phyloP scores from a whole-genome alignment of 2,888 invertebrate species.

The Lithodes maja region DNA sequence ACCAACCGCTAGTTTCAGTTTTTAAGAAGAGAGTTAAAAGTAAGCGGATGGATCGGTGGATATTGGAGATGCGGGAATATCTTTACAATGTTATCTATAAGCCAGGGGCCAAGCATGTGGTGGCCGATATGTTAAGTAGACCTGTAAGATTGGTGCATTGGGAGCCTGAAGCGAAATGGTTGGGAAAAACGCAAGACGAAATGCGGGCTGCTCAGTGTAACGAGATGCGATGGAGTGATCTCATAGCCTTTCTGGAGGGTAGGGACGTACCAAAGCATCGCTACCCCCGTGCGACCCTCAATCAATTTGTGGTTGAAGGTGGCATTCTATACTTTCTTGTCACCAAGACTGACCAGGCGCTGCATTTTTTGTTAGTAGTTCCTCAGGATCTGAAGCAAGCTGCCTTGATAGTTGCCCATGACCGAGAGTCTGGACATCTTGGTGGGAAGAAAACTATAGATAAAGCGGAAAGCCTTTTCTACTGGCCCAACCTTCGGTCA shows the following conservation, averaged over 20 bases:
- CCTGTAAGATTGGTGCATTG: not conserved
- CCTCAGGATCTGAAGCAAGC: not conserved
- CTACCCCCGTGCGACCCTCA: not conserved
- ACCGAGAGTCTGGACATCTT: not conserved
- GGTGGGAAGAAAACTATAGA: not conserved
- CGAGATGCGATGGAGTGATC: not conserved
- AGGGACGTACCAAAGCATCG: not conserved
- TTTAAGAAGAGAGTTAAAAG: constrained; percentile 14
- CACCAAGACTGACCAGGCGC: not conserved
- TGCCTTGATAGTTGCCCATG: not conserved
- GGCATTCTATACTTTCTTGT: not conserved
- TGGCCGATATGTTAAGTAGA: not conserved
- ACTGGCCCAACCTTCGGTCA: constrained; percentile 3
- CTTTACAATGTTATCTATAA: not conserved
- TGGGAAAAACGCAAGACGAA: not conserved
- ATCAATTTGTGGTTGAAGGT: not conserved
- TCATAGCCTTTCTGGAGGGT: not conserved
- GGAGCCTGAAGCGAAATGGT: not conserved
- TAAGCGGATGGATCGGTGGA: not conserved
- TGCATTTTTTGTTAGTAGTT: not conserved
- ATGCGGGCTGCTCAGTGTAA: not conserved
- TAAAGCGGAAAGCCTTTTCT: constrained; percentile 9
- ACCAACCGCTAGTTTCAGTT: not conserved
- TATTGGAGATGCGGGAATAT: constrained; percentile 10
- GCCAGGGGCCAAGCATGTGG: not conserved